A percentile compares a stretch with the other conserved stretches of the same genome.
phyloP scores from a whole-genome alignment of 2,888 invertebrate species.

The Drosophila anomalata region DNA sequence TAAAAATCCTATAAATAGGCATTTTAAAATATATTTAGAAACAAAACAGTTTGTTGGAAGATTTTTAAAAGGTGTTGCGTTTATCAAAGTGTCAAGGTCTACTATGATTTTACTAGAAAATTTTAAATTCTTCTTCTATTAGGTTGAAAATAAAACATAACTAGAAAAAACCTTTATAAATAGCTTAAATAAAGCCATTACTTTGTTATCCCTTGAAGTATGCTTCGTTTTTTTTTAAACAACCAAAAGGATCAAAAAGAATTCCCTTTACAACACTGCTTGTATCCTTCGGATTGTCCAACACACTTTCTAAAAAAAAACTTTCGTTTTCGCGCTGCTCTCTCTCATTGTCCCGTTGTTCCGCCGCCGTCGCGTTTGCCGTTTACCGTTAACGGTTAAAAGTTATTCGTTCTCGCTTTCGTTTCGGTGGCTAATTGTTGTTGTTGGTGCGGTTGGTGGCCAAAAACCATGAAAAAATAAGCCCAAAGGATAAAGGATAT shows the following conservation, averaged over 20 bases:
- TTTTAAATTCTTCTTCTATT: too few relatives aligned
- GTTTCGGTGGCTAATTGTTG: constrained; percentile 1
- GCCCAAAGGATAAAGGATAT: background rate
- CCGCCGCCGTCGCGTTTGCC: constrained; percentile 16
- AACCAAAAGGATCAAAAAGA: background rate
- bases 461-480: background rate
- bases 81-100: background rate
- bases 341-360: constrained; percentile 39
- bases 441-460: background rate
- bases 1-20: background rate
- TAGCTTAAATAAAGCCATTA: background rate
- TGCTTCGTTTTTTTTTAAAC: background rate
- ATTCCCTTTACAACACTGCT: background rate
- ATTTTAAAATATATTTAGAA: background rate
- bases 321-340: constrained; percentile 11
- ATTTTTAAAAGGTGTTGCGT: background rate
- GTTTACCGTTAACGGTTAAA: background rate
- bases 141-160: too few relatives aligned
- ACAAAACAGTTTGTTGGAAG: background rate
- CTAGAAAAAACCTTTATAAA: too few relatives aligned
- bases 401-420: background rate
- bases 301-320: constrained; percentile 1
- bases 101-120: background rate
- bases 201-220: background rate
- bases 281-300: background rate